Evolutionary conservation across 1,140 invertebrate species (phyloP), one percentile per base, ranked within the genome.

Genomic region (Cyclargus thomasi): DNA sequence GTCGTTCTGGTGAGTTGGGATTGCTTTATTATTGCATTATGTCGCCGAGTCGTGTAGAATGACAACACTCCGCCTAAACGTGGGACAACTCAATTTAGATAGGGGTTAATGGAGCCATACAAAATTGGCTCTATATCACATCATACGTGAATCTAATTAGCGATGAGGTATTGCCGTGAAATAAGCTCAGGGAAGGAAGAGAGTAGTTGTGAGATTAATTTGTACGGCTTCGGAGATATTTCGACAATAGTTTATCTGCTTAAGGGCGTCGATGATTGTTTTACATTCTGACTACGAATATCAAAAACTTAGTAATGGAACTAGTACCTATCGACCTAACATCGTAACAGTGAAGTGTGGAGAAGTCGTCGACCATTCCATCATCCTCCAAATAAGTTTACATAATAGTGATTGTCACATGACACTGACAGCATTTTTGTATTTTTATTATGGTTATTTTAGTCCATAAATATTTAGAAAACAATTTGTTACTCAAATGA

Each of bases 11-110:
- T 69, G 73, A 69, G 66, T 74, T 73, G 75, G 74, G 77, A 85
- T 85, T 82, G 80, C 79, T 82, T 82, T 82, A 80, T 85, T 82
- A 82, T 85, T 82, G 77, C 78, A 79, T 85, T 85, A 83, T 75
- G 70, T 69, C 74, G 74, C 53, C 18, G 22, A 55, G 64, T 63
- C 64, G 57, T 64, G 57, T 70, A 62, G 53, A 65, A 64, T 65
- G 66, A 64, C 69, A 69, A 69, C 64, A 53, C 62, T 47, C 20
- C 18, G 59, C 23, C 59, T 39, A 47, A 59, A 68, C 64, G 66
- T n/a, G 17, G 63, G 69, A 70, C 59, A 67, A 69, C 69, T 71
- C 62, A 67, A 72, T 70, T 68, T 21, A 23, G 64, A 66, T 57
- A 59, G 36, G 53, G 53, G 65, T 18, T 59, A 59, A 59, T 59